Evolutionary conservation across 2,888 invertebrate genomes (phyloP), one percentile per base, ranked within the genome.

Genomic region (Oasisia sp.): DNA sequence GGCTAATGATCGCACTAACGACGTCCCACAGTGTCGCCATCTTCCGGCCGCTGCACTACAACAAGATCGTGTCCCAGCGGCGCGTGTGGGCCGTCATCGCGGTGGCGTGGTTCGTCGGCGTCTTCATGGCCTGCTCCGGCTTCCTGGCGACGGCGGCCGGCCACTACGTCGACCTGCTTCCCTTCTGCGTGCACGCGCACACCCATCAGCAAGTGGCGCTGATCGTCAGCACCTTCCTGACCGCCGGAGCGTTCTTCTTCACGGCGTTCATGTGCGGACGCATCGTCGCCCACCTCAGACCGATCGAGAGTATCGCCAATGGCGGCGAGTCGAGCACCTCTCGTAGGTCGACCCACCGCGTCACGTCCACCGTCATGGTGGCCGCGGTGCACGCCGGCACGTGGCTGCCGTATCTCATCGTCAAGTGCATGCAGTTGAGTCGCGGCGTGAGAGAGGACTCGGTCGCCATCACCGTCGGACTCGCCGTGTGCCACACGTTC

Each of bases 41-140:
- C n/a, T 94, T 93, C 92, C 93, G 93, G 32, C 94, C 94, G n/a
- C 92, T 94, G 14, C 93, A 93, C 89, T 94, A 94, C 93, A 92
- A 92, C n/a, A 89, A 89, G 56, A 92, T 93, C 91, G 92, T 93
- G 50, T 91, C 93, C 3, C 91, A 90, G 56, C 89, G 92, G 27
- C 89, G 94, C 5, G 32, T 93, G 19, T 94, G 94, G 94, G 92
- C 93, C 32, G 89, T 90, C 32, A 93, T 94, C 58, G 92, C 44
- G 56, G 14, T 94, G 56, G 92, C 93, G 45, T 94, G 94, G 94
- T 89, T 92, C 45, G 89, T 91, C 5, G 91, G 93, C 58, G 74
- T 94, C n/a, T 27, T 93, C 44, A 89, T 89, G 7, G 94, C 93
- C 1, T 92, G 93, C 91, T 32, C 93, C 19, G 93, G 93, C 92